Evolutionary conservation across 2,113 vertebrate species (phyloP).

Genomic region (Phrynosoma blainvillii): DNA sequence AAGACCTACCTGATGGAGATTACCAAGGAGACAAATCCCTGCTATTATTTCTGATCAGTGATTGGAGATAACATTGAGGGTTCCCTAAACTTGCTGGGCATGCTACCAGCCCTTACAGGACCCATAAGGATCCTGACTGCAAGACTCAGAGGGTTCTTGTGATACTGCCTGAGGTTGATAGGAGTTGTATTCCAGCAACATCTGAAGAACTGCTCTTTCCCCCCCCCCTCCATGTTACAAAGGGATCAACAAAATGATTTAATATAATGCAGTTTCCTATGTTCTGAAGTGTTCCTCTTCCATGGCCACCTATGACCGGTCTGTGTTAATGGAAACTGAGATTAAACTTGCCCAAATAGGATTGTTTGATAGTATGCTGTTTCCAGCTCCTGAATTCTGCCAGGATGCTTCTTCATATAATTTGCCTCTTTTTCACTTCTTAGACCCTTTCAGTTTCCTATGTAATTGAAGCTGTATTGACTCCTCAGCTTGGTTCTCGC

Average conservation of each 20-base stretch:
- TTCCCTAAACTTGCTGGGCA: too few species aligned
- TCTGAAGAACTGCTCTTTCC: too few species aligned
- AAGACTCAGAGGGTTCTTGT: too few species aligned
- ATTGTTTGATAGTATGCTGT: neutral
- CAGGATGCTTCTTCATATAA: neutral
- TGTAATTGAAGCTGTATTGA: neutral
- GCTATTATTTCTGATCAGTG: too few species aligned
- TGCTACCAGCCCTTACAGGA: too few species aligned
- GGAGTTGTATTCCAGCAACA: neutral
- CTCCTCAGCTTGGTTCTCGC: too few species aligned
- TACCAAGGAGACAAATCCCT: too few species aligned
- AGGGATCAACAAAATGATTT: neutral
- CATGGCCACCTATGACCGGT: neutral
- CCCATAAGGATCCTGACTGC: too few species aligned
- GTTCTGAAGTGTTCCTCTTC: neutral
- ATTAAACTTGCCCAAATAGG: neutral
- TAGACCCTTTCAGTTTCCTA: neutral
- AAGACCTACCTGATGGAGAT: too few species aligned
- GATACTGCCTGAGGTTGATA: neutral
- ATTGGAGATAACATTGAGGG: too few species aligned
- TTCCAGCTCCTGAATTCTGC: neutral
- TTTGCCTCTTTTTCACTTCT: neutral
- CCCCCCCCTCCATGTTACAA: neutral
- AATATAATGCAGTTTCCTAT: neutral
- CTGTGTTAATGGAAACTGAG: neutral